Evolutionary conservation across 2,113 vertebrate genomes (phyloP), one percentile per base, ranked within the genome.

Genomic region (Strix uralensis): DNA sequence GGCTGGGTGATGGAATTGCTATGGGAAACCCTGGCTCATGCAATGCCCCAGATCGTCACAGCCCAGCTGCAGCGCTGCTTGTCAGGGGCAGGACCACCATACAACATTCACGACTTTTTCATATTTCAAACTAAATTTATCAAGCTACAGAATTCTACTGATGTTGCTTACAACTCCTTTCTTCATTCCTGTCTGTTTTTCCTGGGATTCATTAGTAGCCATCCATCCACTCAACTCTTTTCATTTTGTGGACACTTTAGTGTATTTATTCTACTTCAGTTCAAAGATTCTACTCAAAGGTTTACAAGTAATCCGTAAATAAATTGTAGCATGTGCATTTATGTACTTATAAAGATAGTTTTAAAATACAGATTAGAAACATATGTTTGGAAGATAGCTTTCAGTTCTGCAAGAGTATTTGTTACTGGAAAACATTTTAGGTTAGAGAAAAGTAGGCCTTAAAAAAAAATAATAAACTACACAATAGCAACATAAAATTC

Each of bases 301-400:
- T 97, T 94, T 92, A 94, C 73, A 40, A 85, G 75, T 63, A 88
- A 77, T 52, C 44, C 91, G 18, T 93, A 97, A 96, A 89, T 82
- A 70, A 94, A 75, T 86, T 86, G 46, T 70, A 95, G 57, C 27
- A 73, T 44, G 49, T 25, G 20, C 40, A 52, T 96, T 97, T 94
- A 59, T 74, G 38, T 40, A 85, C 57, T 69, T 36, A 5, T 19
- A 82, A 72, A 83, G 15, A 34, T 46, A 85, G 22, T n/a, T 92
- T 66, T 84, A 96, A 95, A 77, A 58, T 22, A 65, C 7, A 69
- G 9, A 77, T 61, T 80, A 75, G 40, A 88, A 91, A 81, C 44
- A 80, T 65, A 85, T 14, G 9, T 95, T 96, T 96, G 40, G 55
- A 94, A 96, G 36, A 70, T 29, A 87, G 46, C 47, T 79, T 92